These are phyloP conservation scores for Notodromas monacha DNA, from an alignment of 2,888 invertebrate genomes.

Conservation along the genomic window DNA sequence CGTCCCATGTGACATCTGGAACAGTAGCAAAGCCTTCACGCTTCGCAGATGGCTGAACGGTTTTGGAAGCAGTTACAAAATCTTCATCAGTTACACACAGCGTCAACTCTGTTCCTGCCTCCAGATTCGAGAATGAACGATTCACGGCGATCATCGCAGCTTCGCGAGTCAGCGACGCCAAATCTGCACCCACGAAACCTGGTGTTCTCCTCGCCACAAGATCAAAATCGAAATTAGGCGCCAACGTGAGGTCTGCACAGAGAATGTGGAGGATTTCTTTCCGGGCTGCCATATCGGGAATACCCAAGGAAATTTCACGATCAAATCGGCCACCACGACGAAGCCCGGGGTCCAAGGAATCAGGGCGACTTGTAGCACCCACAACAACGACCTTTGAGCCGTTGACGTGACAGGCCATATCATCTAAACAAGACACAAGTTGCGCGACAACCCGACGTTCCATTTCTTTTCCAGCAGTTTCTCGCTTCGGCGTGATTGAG, in stretches of 20 bases:
- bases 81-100: constrained; percentile 38
- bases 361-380: constrained; percentile 81
- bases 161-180: constrained; percentile 49
- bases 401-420: constrained; percentile 20
- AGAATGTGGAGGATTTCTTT: constrained; percentile 38
- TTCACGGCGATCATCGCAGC: constrained; percentile 62
- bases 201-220: constrained; percentile 53
- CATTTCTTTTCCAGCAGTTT: constrained; percentile 75
- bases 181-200: constrained; percentile 81
- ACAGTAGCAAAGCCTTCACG: constrained; percentile 91
- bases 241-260: constrained; percentile 32
- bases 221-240: constrained; percentile 32
- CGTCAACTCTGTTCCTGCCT: constrained; percentile 13
- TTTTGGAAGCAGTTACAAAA: constrained; percentile 31
- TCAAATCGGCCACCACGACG: constrained; percentile 72
- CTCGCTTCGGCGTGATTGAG: constrained; percentile 63
- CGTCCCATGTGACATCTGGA: constrained; percentile 85
- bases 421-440: constrained; percentile 56
- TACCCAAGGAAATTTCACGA: constrained; percentile 67
- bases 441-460: constrained; percentile 80
- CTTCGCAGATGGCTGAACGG: constrained; percentile 67
- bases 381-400: constrained; percentile 40
- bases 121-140: constrained; percentile 16
- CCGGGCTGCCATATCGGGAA: constrained; percentile 54
- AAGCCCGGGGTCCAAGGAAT: constrained; percentile 63